These are phyloP conservation scores for Eutolmus rufibarbis DNA, from an alignment of 2,888 invertebrate species.

Conservation along the genomic window DNA sequence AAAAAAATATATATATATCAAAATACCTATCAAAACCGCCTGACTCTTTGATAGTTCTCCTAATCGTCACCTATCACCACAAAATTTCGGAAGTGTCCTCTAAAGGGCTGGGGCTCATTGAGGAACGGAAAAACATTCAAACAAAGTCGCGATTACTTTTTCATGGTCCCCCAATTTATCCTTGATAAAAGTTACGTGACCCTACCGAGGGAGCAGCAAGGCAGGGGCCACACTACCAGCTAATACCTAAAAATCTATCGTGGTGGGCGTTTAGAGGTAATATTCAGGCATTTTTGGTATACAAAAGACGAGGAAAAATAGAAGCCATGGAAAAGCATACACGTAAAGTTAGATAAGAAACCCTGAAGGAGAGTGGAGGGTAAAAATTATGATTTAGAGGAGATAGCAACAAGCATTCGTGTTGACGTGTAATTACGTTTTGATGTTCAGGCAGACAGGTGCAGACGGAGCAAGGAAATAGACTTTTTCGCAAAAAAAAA, in stretches of 20 bases:
- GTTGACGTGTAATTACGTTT: slow-evolving; percentile 16
- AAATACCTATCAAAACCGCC: neutral
- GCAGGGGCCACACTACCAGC: neutral
- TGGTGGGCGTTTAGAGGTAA: neutral
- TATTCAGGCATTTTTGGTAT: neutral
- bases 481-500: neutral
- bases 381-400: neutral
- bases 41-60: neutral
- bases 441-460: slow-evolving; percentile 23
- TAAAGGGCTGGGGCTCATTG: neutral
- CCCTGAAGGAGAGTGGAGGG: neutral
- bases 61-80: neutral
- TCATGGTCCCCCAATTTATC: neutral
- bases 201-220: neutral
- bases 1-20: neutral
- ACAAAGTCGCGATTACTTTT: neutral
- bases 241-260: neutral
- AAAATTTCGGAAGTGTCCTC: neutral
- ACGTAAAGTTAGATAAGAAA: neutral
- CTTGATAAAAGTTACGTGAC: neutral
- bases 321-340: neutral
- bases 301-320: neutral
- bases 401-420: slow-evolving; percentile 27
- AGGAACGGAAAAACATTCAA: neutral
- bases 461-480: neutral